Conservation (phyloP, 2,113 vertebrate species). For the Piaya cayana region DNA sequence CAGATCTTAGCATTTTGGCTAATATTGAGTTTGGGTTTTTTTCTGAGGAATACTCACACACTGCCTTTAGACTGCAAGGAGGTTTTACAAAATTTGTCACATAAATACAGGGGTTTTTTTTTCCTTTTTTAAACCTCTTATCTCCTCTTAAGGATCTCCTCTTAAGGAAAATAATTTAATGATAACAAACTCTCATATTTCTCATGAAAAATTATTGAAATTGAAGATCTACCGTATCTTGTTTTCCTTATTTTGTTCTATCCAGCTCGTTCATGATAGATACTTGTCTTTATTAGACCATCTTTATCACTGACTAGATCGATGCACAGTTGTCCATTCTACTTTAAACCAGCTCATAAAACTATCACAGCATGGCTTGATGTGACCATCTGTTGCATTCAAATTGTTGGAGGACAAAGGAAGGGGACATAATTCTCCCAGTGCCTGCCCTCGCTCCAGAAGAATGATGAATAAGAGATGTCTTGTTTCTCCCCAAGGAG, state of each 20-base stretch:
- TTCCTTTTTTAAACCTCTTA: neutral
- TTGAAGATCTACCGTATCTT: neutral
- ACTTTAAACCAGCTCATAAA: neutral
- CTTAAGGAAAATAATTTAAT: neutral
- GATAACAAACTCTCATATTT: neutral
- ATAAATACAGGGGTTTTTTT: accelerated
- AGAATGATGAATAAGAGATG: neutral
- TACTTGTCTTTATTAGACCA: neutral
- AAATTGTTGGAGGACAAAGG: neutral
- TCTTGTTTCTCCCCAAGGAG: neutral
- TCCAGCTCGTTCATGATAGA: neutral
- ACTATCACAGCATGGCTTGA: neutral
- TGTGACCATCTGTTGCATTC: neutral
- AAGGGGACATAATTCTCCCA: neutral
- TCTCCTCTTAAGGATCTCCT: accelerated
- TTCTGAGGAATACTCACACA: neutral
- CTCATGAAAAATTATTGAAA: neutral
- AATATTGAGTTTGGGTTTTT: neutral
- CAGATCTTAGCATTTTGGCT: neutral
- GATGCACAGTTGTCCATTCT: neutral
- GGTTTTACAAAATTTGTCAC: neutral
- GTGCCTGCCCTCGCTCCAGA: neutral
- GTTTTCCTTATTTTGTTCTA: neutral
- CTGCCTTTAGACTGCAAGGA: neutral
- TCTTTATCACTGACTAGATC: neutral